Conservation (phyloP, 2,888 invertebrate genomes). For the Micoletzkya japonica region DNA sequence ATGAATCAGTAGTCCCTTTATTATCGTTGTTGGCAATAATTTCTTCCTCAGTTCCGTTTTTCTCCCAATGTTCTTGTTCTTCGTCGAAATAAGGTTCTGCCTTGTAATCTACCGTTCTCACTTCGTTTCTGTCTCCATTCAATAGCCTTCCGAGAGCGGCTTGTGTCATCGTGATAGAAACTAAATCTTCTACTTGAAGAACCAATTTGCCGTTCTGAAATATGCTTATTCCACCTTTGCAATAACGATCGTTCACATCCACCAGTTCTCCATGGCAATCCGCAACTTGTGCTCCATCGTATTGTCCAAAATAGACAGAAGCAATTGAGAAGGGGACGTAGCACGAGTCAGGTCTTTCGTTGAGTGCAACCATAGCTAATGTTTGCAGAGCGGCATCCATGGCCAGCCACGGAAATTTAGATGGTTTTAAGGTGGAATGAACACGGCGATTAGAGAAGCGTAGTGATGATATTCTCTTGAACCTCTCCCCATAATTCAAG, state of each 20-base stretch:
- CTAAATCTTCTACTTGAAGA: conserved; percentile 10
- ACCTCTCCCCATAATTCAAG: conserved; percentile 1
- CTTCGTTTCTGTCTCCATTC: not conserved
- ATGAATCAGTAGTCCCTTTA: too few relatives aligned
- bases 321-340: conserved; percentile 31
- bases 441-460: not conserved
- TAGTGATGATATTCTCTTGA: not conserved
- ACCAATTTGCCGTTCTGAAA: conserved; percentile 9
- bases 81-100: too few relatives aligned
- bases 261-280: conserved; percentile 1
- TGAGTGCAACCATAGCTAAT: conserved; percentile 29
- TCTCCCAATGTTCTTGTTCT: not conserved
- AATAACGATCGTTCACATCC: conserved; percentile 10
- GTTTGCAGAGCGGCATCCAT: conserved; percentile 39
- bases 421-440: not conserved
- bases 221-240: conserved; percentile 15
- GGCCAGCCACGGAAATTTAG: not conserved
- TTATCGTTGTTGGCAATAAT: not conserved
- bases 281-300: not conserved
- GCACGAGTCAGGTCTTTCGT: conserved; percentile 14
- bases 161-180: conserved; percentile 19
- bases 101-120: not conserved
- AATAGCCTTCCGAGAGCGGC: not conserved
- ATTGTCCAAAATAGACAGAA: conserved; percentile 3
- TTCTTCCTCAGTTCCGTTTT: not conserved